phyloP scores from a whole-genome alignment of 2,113 vertebrate genomes.

The Mustela lutreola region DNA sequence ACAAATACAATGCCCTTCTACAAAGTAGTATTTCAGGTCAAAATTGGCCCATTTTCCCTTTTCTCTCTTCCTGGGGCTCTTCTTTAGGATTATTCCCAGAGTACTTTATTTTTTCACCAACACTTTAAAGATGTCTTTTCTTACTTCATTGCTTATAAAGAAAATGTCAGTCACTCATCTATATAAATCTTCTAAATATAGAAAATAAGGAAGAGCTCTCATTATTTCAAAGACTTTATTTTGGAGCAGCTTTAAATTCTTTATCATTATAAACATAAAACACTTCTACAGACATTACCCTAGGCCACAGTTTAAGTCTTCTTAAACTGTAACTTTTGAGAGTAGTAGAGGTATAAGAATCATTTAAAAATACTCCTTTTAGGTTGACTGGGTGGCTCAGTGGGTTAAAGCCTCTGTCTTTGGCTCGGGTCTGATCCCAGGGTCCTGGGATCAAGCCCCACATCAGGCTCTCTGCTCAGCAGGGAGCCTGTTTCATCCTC shows the following conservation, averaged over 20 bases:
- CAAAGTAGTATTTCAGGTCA: neutral
- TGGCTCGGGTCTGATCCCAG: no score
- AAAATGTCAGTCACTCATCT: neutral
- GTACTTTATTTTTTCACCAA: neutral
- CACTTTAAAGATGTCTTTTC: neutral
- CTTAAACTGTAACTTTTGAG: slow-evolving; percentile 27
- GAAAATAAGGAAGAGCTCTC: neutral
- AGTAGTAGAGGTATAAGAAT: neutral
- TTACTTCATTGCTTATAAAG: neutral
- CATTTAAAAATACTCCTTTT: neutral
- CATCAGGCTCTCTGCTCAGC: no score
- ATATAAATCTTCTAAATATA: neutral
- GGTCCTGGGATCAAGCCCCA: no score
- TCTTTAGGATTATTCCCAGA: neutral
- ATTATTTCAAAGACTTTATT: slow-evolving; percentile 26
- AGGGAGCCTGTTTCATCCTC: no score
- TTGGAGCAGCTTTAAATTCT: slow-evolving; percentile 36
- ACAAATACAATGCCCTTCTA: neutral
- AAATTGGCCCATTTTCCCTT: neutral
- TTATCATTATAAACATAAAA: slow-evolving; percentile 13
- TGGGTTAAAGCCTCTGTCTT: no score
- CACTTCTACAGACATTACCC: neutral
- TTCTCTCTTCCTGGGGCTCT: neutral
- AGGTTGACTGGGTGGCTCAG: no score
- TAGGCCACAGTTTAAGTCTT: neutral